Evolutionary conservation across 2,113 vertebrate species (phyloP), one percentile per base, ranked within the genome.

Genomic region (Cardinalis cardinalis): DNA sequence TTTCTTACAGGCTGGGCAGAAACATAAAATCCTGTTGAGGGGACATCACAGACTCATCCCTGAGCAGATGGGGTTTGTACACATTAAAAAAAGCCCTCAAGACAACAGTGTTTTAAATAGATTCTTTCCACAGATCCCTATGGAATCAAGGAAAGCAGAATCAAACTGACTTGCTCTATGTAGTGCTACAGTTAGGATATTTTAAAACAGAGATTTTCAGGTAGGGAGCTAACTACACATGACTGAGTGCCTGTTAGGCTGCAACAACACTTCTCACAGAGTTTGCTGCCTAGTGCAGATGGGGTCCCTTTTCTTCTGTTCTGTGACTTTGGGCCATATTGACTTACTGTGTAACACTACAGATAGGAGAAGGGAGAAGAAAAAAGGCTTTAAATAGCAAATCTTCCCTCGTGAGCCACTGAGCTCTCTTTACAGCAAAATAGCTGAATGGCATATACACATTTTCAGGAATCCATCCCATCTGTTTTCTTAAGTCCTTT

Each of bases 181-280:
- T n/a, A 79, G 16, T 29, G 43, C 61, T 88, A 41, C 7, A 48
- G 34, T 40, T 9, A 63, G 20, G 59, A 48, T 61, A 72, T 80
- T 80, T 82, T 81, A 61, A 94, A 90, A 43, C 29, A 75, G 25
- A 76, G 9, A 88, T 85, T 87, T 93, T 17, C 68, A 87, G 82
- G 40, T 91, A 91, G 29, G 26, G n/a, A 92, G 44, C 28, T 88
- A 66, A n/a, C 41, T 72, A 38, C 29, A 40, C 3, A 4, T 36
- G 63, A 48, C 29, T 68, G 38, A 63, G 24, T 43, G n/a, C 46
- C 34, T 87, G 53, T 55, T 74, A 87, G 36, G 63, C 14, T 84
- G 44, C 60, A 82, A 66, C n/a, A 94, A 79, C 46, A 29, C 16
- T 82, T 66, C 78, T 90, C 61, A 76, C 49, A 53, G 14, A 32